Evolutionary conservation across 2,888 invertebrate genomes (phyloP), one percentile per base, ranked within the genome.

Genomic region (Phasia obesa): DNA sequence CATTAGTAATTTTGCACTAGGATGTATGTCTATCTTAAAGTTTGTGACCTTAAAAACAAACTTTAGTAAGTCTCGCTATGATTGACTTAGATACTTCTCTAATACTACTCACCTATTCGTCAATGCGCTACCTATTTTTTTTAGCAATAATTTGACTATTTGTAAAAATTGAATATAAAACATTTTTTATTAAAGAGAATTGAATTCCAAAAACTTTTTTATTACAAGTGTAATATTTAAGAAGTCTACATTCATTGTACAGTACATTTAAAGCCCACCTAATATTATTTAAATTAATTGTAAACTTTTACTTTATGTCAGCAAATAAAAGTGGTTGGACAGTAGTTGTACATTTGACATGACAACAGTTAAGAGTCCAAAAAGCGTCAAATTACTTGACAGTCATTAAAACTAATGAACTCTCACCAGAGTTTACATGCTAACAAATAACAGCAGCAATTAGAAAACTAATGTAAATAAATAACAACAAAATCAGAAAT

Each of bases 371-470:
- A 51, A 42, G 62, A 23, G 35, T 70, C 74, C 42, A 71, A 75
- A 57, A 55, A 21, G 47, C 75, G 53, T 79, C 53, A 70, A 83
- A 59, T 79, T 71, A 79, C 78, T 83, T 83, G 79, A 75, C 65
- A 75, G 78, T 75, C 74, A 79, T 79, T 83, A 79, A 71, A 79
- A 65, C 75, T 75, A 83, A 83, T 75, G 70, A 79, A 83, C 82
- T 75, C 60, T 79, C 59, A 42, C 35, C 74, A 70, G 0, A 47
- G 23, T 19, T 11, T 25, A 55, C 44, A 62, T 27, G 42, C 38
- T 51, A 64, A 25, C 44, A 59, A 64, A 62, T 15, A 71, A 9
- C 21, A 67, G 23, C 60, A 35, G 59, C 31, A 57, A 38, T 13
- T 31, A 44, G 4, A 38, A 57, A 65, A 65, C n/a, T 65, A 51